phyloP scores from a whole-genome alignment of 2,888 invertebrate genomes.

The Ctena decussata region DNA sequence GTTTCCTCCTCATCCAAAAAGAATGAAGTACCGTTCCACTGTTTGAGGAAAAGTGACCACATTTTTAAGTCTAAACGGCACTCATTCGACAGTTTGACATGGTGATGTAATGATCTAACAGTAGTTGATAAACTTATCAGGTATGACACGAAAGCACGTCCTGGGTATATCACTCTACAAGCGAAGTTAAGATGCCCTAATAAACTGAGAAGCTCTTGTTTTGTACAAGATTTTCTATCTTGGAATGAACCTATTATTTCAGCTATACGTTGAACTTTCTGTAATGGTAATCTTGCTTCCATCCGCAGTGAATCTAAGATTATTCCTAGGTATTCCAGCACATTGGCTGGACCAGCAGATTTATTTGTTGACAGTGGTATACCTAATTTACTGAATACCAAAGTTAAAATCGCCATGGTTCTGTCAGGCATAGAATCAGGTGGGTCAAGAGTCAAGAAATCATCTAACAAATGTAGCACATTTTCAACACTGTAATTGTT shows the following conservation, averaged over 20 bases:
- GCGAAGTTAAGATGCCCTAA: slow-evolving; percentile 52
- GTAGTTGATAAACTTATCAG: slow-evolving; percentile 32
- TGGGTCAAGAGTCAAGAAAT: slow-evolving; percentile 47
- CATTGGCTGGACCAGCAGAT: slow-evolving; percentile 41
- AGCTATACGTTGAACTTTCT: slow-evolving; percentile 41
- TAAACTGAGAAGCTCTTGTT: slow-evolving; percentile 34
- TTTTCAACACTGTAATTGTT: slow-evolving; percentile 39
- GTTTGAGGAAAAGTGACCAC: slow-evolving; percentile 23
- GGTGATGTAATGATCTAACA: slow-evolving; percentile 28
- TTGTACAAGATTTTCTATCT: slow-evolving; percentile 33
- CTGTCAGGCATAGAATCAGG: slow-evolving; percentile 23
- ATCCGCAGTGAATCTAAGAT: slow-evolving; percentile 55
- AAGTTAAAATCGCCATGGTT: slow-evolving; percentile 48
- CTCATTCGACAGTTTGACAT: slow-evolving; percentile 28
- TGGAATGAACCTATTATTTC: slow-evolving; percentile 13
- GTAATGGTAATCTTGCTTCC: slow-evolving; percentile 41
- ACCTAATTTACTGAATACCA: slow-evolving; percentile 46
- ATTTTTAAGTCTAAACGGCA: slow-evolving; percentile 37
- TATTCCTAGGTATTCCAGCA: slow-evolving; percentile 57
- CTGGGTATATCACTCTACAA: slow-evolving; percentile 39
- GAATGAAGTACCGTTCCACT: slow-evolving; percentile 34
- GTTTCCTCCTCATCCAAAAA: background rate
- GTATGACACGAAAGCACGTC: slow-evolving; percentile 54
- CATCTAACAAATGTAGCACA: slow-evolving; percentile 55
- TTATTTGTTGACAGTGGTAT: slow-evolving; percentile 52